phyloP scores from a whole-genome alignment of 2,888 invertebrate genomes.

The Machimus rusticus region DNA sequence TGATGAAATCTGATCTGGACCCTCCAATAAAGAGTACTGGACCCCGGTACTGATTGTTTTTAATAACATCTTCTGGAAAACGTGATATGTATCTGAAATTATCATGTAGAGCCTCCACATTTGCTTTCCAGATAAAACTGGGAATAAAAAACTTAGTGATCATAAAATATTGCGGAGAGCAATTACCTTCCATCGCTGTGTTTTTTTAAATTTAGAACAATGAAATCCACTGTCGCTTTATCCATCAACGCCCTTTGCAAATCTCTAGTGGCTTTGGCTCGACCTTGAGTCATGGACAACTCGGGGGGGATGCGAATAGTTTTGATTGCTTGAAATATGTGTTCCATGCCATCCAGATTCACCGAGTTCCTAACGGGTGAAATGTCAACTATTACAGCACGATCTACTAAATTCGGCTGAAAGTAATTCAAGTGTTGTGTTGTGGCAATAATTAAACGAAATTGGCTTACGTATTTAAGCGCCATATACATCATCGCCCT shows the following conservation, averaged over 20 bases:
- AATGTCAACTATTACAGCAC: constrained; percentile 76
- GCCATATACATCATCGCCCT: constrained; percentile 87
- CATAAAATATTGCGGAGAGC: neutral
- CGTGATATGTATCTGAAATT: constrained; percentile 71
- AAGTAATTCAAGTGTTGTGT: neutral
- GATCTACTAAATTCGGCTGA: constrained; percentile 68
- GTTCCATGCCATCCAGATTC: constrained; percentile 69
- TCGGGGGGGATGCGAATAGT: constrained; percentile 68
- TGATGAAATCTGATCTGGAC: constrained; percentile 80
- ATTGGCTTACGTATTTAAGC: constrained; percentile 65
- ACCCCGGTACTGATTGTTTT: constrained; percentile 62
- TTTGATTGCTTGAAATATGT: constrained; percentile 72
- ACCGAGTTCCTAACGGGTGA: constrained; percentile 69
- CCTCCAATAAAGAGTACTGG: constrained; percentile 88
- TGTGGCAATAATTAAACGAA: neutral
- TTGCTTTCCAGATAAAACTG: constrained; percentile 77
- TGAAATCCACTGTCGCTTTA: constrained; percentile 74
- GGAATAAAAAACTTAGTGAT: neutral
- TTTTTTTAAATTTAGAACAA: constrained; percentile 85
- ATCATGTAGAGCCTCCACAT: constrained; percentile 73
- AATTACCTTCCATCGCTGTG: constrained; percentile 65
- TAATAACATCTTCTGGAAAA: constrained; percentile 66
- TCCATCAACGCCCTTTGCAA: constrained; percentile 67
- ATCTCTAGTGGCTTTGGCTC: constrained; percentile 72
- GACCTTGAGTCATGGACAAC: constrained; percentile 74